phyloP scores from a whole-genome alignment of 64 coral and sea anemone species.

The Stichodactyla mertensii region DNA sequence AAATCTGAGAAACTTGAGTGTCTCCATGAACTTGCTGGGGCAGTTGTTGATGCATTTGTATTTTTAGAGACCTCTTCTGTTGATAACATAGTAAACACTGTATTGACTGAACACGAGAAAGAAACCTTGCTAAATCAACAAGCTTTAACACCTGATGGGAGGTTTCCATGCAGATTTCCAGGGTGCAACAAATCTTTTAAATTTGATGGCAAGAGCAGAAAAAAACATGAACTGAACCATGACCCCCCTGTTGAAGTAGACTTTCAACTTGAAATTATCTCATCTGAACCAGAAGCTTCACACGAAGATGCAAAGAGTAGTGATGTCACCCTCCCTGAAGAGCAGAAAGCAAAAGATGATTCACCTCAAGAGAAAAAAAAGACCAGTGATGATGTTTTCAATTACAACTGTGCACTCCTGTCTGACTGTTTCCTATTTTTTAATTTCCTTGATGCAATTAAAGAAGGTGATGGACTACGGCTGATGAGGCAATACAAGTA shows the following conservation, averaged over 20 bases:
- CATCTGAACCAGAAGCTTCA: neutral
- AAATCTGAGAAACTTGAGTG: slow-evolving; percentile 52
- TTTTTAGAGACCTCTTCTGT: slow-evolving; percentile 8
- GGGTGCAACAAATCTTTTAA: slow-evolving; percentile 55
- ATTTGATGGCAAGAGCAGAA: slow-evolving; percentile 46
- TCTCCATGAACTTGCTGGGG: slow-evolving; percentile 38
- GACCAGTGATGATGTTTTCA: slow-evolving; percentile 47
- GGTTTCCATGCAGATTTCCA: slow-evolving; percentile 69
- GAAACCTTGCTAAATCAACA: slow-evolving; percentile 41
- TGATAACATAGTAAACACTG: slow-evolving; percentile 23
- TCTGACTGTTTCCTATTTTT: slow-evolving; percentile 53
- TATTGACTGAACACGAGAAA: slow-evolving; percentile 43
- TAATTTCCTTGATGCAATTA: slow-evolving; percentile 46
- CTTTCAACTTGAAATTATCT: neutral
- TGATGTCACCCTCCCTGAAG: no score
- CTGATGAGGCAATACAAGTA: slow-evolving; percentile 60
- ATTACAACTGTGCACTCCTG: slow-evolving; percentile 57
- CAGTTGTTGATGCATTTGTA: slow-evolving; percentile 54
- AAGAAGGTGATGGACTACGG: slow-evolving; percentile 49
- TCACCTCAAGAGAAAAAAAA: neutral
- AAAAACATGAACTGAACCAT: slow-evolving; percentile 56
- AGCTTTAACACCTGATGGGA: slow-evolving; percentile 46
- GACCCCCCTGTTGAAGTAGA: slow-evolving; percentile 32
- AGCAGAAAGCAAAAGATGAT: no score
- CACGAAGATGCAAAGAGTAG: neutral